phyloP scores from a whole-genome alignment of 2,113 vertebrate genomes.

The Grantiella picta region DNA sequence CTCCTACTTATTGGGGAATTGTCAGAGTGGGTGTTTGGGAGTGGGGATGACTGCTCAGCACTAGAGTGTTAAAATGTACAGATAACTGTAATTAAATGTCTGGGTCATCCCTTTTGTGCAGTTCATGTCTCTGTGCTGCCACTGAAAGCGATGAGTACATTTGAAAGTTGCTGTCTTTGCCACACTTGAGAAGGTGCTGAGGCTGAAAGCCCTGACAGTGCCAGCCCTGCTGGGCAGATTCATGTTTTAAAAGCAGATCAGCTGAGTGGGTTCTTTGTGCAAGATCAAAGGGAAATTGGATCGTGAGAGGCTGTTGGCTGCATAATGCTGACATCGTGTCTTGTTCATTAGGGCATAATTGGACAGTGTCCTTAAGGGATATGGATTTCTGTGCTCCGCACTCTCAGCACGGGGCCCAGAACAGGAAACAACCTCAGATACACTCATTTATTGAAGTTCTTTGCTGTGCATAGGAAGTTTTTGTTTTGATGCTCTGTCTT shows the following conservation, averaged over 20 bases:
- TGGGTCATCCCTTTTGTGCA: background rate
- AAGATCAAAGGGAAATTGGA: background rate
- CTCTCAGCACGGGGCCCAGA: background rate
- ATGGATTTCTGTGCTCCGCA: background rate
- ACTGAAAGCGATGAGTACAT: background rate
- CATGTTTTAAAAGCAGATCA: background rate
- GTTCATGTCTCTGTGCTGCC: background rate
- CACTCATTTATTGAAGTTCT: background rate
- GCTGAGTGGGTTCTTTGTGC: background rate
- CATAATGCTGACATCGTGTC: background rate
- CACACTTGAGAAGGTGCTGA: background rate
- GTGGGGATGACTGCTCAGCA: background rate
- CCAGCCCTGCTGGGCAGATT: background rate
- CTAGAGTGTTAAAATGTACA: background rate
- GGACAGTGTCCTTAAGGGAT: background rate
- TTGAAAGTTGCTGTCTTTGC: background rate
- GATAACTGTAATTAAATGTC: background rate
- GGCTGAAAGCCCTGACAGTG: background rate
- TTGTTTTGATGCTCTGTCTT: background rate
- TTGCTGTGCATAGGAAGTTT: background rate
- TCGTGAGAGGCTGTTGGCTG: background rate
- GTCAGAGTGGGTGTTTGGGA: background rate
- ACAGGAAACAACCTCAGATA: background rate
- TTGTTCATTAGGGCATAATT: background rate
- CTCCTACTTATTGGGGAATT: background rate